Evolutionary conservation across 2,797 vertebrate genomes (phyloP).

Genomic region (Spizella passerina): DNA sequence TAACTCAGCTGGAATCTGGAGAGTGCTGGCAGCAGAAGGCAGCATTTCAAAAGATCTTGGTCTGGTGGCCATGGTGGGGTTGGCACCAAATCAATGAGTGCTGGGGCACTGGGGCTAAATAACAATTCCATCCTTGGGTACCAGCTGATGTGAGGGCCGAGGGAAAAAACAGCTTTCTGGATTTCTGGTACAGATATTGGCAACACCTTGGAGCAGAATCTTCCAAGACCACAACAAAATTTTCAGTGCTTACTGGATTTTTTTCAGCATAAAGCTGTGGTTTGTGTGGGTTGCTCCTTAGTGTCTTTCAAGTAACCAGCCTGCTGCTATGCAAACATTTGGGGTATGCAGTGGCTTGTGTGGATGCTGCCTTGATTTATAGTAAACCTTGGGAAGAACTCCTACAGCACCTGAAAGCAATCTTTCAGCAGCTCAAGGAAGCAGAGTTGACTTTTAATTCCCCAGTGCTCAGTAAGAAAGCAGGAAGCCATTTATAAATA

Average conservation of each 20-base stretch:
- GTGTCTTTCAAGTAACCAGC: constrained; percentile 20
- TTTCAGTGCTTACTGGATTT: neutral
- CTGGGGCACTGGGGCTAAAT: neutral
- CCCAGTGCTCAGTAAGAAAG: constrained; percentile 19
- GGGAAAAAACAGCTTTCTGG: neutral
- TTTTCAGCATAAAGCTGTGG: constrained; percentile 42
- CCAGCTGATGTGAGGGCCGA: neutral
- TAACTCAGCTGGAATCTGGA: neutral
- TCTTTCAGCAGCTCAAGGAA: constrained; percentile 49
- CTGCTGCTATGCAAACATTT: constrained; percentile 5
- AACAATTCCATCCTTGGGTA: neutral
- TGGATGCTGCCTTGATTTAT: constrained; percentile 39
- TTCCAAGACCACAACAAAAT: constrained; percentile 33
- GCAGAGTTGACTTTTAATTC: constrained; percentile 37
- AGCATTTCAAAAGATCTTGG: neutral
- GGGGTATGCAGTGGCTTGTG: neutral
- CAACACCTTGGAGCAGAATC: constrained; percentile 3
- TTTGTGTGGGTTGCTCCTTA: constrained; percentile 1
- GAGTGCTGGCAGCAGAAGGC: neutral
- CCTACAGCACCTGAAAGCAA: constrained; percentile 69
- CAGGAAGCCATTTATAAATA: neutral
- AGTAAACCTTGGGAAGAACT: neutral
- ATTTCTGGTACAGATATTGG: constrained; percentile 13
- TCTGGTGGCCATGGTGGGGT: neutral
- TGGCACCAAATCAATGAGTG: neutral